Evolutionary conservation across 2,888 invertebrate species (phyloP), one percentile per base, ranked within the genome.

Genomic region (Adineta ricciae): DNA sequence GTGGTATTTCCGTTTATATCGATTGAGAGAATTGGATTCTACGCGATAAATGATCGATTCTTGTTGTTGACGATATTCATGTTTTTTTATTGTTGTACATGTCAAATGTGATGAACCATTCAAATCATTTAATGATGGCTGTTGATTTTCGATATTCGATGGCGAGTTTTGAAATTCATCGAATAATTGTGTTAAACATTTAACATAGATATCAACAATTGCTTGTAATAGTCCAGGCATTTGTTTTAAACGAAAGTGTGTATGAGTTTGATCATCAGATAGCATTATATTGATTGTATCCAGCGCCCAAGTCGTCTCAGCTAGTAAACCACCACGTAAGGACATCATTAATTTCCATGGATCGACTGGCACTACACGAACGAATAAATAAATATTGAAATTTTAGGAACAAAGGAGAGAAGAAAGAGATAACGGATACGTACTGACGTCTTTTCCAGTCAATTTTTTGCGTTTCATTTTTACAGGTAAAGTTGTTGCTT

Each of bases 271-370:
- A 91, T 99, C 99, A 91, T 99, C 99, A 91, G 95, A 97, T 85
- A 99, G 93, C 85, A 99, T 93, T 88, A 98, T 95, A 91, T 96
- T 97, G 85, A 99, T 93, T 86, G 96, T 94, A 91, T 99, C 99
- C 88, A 99, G 92, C 84, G 99, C 98, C 95, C 97, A 99, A 87
- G 96, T 95, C 87, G 96, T 96, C 92, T 99, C 99, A 36, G 96
- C 95, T 86, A 97, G 92, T 86, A 97, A 93, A 82, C 97, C 98
- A 16, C 96, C 97, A 89, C 97, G 94, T 89, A 99, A 93, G 88
- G 97, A 94, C 98, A 99, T 97, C 93, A 98, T 95, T 88, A 99
- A 93, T 87, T 97, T 93, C 96, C 98, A 97, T 83, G 97, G 95
- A 91, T 99, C 97, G 32, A 97, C 94, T 84, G 95, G 95, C 88